Percentiles rank a stretch among this genome's conserved stretches.
phyloP scores from a whole-genome alignment of 2,113 vertebrate species.

The Sorex fumeus region DNA sequence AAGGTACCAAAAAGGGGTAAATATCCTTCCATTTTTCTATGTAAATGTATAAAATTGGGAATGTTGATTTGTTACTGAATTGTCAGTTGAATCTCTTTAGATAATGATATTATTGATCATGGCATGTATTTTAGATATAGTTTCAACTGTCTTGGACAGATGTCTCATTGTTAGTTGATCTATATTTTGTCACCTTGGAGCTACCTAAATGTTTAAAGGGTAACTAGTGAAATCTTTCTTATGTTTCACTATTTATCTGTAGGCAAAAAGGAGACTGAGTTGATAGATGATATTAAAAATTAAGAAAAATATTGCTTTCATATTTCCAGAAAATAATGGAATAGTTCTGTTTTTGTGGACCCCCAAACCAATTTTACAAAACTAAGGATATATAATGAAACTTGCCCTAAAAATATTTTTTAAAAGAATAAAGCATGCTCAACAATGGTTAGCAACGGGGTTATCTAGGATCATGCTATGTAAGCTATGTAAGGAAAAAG shows the following conservation, averaged over 20 bases:
- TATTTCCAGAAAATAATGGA: constrained; percentile 13
- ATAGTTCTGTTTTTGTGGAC: background rate
- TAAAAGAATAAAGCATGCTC: background rate
- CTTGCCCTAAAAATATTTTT: background rate
- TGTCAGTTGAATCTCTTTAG: background rate
- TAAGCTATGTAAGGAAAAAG: background rate
- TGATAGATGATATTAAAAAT: background rate
- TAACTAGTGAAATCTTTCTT: background rate
- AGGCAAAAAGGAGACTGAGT: background rate
- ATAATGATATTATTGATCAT: background rate
- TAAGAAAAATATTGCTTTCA: background rate
- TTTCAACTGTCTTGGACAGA: background rate
- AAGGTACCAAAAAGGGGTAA: background rate
- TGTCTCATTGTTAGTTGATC: background rate
- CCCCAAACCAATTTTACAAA: background rate
- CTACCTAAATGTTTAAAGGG: background rate
- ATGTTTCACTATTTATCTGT: background rate
- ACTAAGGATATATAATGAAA: background rate
- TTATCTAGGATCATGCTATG: background rate
- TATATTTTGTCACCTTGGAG: background rate
- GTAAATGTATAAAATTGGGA: background rate
- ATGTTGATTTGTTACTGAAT: background rate
- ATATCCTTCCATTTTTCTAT: background rate
- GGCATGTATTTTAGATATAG: background rate
- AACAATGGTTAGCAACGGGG: background rate